phyloP scores from a whole-genome alignment of 2,113 vertebrate genomes.

The Xenopus tropicalis region DNA sequence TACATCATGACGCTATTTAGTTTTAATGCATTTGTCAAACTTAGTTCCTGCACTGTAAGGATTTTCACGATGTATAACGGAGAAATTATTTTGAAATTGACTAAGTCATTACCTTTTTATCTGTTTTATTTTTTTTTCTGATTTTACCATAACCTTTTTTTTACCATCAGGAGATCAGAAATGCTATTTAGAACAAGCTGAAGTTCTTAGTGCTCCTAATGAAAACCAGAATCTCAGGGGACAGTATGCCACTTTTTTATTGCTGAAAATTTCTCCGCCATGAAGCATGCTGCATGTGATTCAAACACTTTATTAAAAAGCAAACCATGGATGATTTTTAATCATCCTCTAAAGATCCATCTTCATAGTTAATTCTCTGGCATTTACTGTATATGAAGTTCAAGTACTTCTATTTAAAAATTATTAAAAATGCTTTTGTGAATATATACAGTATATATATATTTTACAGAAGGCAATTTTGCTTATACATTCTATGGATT shows the following conservation, averaged over 20 bases:
- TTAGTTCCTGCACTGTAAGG: too few relatives aligned
- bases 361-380: slow-evolving; percentile 7
- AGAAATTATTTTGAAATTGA: slow-evolving; percentile 10
- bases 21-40: too few relatives aligned
- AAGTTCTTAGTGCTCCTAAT: slow-evolving; percentile 43
- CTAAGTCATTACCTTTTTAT: slow-evolving; percentile 19
- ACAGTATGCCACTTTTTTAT: slow-evolving; percentile 28
- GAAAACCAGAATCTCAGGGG: slow-evolving; percentile 25
- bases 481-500: neutral
- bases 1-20: too few relatives aligned
- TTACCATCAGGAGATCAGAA: slow-evolving; percentile 32
- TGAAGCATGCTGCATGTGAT: neutral
- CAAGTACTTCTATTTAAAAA: slow-evolving; percentile 6
- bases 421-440: too few relatives aligned
- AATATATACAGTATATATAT: too few relatives aligned
- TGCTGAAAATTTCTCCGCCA: slow-evolving; percentile 6
- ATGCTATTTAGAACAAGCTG: slow-evolving; percentile 39
- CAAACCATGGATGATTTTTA: neutral
- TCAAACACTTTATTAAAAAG: slow-evolving; percentile 31
- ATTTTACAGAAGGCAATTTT: too few relatives aligned
- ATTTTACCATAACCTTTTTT: slow-evolving; percentile 42
- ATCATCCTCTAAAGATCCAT: neutral
- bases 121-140: neutral
- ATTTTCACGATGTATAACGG: neutral
- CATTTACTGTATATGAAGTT: slow-evolving; percentile 4